Conservation (phyloP, 2,113 vertebrate species). For the Meriones unguiculatus region DNA sequence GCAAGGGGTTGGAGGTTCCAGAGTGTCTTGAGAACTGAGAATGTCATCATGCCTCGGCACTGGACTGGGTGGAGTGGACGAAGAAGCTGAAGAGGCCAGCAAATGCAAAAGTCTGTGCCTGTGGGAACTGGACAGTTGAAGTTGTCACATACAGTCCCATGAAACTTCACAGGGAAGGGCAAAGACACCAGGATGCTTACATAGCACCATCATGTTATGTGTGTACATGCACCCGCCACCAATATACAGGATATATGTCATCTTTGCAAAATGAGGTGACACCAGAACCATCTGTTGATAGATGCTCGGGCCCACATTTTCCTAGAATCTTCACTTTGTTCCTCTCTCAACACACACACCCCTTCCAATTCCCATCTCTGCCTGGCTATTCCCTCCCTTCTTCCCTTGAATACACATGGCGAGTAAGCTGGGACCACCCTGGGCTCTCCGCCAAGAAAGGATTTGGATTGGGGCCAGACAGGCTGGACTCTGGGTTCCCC, state of each 20-base stretch:
- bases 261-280: not conserved
- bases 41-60: not conserved
- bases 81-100: not conserved
- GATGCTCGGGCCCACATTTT: not conserved
- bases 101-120: not conserved
- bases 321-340: not conserved
- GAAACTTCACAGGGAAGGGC: not conserved
- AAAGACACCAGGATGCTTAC: not conserved
- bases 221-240: not conserved
- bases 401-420: not conserved
- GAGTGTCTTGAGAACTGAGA: not conserved
- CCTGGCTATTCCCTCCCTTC: not conserved
- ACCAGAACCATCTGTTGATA: not conserved
- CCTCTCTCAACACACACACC: not conserved
- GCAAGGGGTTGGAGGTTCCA: not conserved
- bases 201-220: not conserved
- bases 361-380: not conserved
- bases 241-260: not conserved
- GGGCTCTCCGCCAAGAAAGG: slow-evolving; percentile 74
- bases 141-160: not conserved
- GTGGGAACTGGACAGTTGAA: not conserved
- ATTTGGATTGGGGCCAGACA: slow-evolving; percentile 62
- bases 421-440: slow-evolving; percentile 68
- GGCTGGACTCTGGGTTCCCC: not conserved
- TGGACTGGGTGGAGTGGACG: not conserved